Percentiles rank a stretch among this genome's conserved stretches.
Evolutionary conservation across 2,797 vertebrate species (phyloP).

Genomic region (Liparis tanakae): DNA sequence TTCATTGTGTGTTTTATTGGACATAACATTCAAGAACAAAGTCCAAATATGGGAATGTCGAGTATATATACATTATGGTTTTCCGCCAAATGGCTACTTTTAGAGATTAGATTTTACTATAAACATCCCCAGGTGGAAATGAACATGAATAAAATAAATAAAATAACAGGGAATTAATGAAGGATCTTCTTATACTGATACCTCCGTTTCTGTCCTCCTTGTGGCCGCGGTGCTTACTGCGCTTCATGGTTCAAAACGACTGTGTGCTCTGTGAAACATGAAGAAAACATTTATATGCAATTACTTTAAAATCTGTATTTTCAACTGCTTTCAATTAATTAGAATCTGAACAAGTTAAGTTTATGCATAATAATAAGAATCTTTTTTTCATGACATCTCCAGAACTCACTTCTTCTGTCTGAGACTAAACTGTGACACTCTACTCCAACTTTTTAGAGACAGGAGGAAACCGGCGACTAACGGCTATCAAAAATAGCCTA

Average conservation of each 20-base stretch:
- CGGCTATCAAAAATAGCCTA: neutral
- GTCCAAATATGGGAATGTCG: too few relatives aligned
- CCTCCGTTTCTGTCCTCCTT: constrained; percentile 91
- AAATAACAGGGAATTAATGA: too few relatives aligned
- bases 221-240: constrained; percentile 88
- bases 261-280: constrained; percentile 76
- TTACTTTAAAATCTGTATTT: neutral
- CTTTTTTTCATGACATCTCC: neutral
- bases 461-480: neutral
- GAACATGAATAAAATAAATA: too few relatives aligned
- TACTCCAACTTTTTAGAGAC: neutral
- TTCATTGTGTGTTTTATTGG: neutral
- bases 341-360: neutral
- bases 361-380: neutral
- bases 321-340: too few relatives aligned
- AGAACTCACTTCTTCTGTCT: neutral
- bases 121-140: too few relatives aligned
- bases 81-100: too few relatives aligned
- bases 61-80: too few relatives aligned
- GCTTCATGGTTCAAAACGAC: constrained; percentile 90
- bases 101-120: too few relatives aligned
- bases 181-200: constrained; percentile 35
- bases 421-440: neutral
- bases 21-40: too few relatives aligned
- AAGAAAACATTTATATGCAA: neutral